A percentile compares a stretch with the other conserved stretches of the same genome.
phyloP scores from a whole-genome alignment of 2,888 invertebrate species.

The Anagyrus pseudococci region DNA sequence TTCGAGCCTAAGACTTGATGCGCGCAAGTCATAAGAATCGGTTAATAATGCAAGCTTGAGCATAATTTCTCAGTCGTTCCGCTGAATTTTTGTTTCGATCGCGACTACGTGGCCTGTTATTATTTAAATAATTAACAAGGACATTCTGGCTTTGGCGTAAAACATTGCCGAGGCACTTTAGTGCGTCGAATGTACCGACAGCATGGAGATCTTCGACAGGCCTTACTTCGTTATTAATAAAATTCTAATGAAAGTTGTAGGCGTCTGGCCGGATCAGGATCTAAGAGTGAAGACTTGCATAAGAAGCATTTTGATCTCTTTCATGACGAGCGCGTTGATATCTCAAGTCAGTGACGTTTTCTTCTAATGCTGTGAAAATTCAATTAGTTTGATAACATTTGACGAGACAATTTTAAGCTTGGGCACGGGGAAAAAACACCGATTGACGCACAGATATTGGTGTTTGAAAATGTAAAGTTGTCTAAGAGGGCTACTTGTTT shows the following conservation, averaged over 20 bases:
- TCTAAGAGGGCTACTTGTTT: no score
- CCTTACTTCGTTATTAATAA: background rate
- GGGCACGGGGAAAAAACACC: no score
- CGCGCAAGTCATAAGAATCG: background rate
- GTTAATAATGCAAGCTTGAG: background rate
- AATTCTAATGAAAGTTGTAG: background rate
- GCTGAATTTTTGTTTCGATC: background rate
- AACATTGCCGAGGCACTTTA: background rate
- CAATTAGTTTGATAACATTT: no score
- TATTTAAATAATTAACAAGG: no score
- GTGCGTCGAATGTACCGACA: background rate
- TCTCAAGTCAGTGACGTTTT: background rate
- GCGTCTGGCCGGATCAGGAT: background rate
- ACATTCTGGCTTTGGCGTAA: background rate
- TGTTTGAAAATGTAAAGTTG: no score
- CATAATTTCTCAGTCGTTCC: background rate
- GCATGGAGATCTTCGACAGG: background rate
- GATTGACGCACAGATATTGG: no score
- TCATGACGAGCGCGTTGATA: background rate
- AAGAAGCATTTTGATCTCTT: background rate
- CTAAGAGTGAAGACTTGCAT: background rate
- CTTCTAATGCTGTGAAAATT: no score
- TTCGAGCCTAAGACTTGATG: no score
- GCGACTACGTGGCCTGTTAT: no score
- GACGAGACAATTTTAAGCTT: no score